phyloP scores from a whole-genome alignment of 2,888 invertebrate genomes.

The Anarsia innoxiella region DNA sequence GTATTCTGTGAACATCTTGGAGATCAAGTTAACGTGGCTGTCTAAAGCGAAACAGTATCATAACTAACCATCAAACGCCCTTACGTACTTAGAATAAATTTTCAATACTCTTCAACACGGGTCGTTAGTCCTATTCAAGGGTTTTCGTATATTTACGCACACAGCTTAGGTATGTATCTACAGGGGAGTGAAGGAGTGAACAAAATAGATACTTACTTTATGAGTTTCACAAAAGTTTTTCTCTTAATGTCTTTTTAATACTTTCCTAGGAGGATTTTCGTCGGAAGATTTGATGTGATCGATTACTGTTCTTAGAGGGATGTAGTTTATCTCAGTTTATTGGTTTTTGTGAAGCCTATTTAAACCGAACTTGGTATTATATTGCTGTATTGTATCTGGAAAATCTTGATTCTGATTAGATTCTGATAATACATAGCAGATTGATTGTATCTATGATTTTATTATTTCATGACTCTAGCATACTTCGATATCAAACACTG shows the following conservation, averaged over 20 bases:
- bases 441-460: too few species aligned
- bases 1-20: conserved; percentile 9
- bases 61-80: conserved; percentile 64
- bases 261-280: conserved; percentile 34
- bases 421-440: too few species aligned
- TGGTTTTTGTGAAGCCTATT: too few species aligned
- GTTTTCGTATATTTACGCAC: conserved; percentile 44
- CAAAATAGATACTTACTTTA: conserved; percentile 20
- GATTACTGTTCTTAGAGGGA: conserved; percentile 21
- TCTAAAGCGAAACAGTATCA: conserved; percentile 42
- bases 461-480: too few species aligned
- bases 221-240: conserved; percentile 33
- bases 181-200: conserved; percentile 7
- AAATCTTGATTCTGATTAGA: too few species aligned
- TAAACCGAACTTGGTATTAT: too few species aligned
- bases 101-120: conserved; percentile 60
- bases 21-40: conserved; percentile 35
- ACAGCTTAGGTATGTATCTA: conserved; percentile 28
- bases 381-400: too few species aligned
- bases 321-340: too few species aligned
- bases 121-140: conserved; percentile 64
- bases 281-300: conserved; percentile 40
- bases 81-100: conserved; percentile 69
- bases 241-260: conserved; percentile 64
- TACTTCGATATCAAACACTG: too few species aligned